These are phyloP conservation scores for Dryomyza anilis DNA, from an alignment of 2,888 invertebrate genomes.

Conservation along the genomic window DNA sequence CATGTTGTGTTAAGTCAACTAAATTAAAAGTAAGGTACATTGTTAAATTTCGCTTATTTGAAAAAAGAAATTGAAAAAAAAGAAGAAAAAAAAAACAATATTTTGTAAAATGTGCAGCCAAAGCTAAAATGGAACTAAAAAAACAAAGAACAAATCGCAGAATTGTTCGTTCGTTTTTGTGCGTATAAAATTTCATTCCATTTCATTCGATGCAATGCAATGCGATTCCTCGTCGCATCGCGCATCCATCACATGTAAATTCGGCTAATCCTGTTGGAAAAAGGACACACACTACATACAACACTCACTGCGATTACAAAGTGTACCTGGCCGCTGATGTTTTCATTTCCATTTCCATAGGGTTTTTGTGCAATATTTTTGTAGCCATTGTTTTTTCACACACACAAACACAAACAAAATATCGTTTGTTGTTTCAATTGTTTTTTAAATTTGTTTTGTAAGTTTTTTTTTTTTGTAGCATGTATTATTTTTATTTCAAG, in stretches of 20 bases:
- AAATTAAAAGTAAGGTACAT: no score
- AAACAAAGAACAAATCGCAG: neutral
- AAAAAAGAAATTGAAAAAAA: neutral
- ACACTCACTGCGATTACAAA: slow-evolving; percentile 12
- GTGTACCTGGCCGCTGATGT: neutral
- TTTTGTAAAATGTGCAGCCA: neutral
- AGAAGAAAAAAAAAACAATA: neutral
- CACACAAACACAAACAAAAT: no score
- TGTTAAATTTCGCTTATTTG: no score
- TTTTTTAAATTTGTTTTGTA: no score
- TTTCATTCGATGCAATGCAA: neutral
- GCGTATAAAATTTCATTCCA: neutral
- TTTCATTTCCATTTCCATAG: slow-evolving; percentile 6
- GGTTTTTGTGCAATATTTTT: no score
- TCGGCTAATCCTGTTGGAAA: slow-evolving; percentile 34
- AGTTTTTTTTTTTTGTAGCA: no score
- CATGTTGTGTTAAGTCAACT: no score
- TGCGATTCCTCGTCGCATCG: slow-evolving; percentile 1
- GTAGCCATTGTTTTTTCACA: no score
- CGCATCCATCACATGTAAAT: slow-evolving; percentile 26
- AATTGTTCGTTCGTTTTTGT: slow-evolving; percentile 10
- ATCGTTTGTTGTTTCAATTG: no score
- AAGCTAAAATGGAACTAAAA: neutral
- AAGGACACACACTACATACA: slow-evolving; percentile 5
- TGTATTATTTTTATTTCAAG: no score